Percentiles rank a stretch among this genome's conserved stretches.
These are phyloP conservation scores for Hydropsyche betteni DNA, from an alignment of 2,888 invertebrate species.

Conservation along the genomic window DNA sequence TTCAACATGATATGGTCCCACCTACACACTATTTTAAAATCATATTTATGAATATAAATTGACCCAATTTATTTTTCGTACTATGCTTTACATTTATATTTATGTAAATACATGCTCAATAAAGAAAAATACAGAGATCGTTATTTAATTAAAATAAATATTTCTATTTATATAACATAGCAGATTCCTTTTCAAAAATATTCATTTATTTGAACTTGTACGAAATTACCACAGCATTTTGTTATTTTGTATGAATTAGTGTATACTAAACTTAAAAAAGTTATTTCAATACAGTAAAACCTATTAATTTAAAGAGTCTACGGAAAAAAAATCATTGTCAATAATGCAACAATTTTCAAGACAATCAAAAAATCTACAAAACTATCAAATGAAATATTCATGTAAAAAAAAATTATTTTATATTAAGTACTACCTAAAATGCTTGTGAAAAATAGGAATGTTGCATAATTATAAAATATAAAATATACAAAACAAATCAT, in stretches of 20 bases:
- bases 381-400: too few relatives aligned
- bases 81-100: not conserved
- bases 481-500: constrained; percentile 9
- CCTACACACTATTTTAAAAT: constrained; percentile 35
- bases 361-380: not conserved
- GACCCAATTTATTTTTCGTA: too few relatives aligned
- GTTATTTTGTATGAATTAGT: constrained; percentile 1
- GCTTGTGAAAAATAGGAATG: constrained; percentile 20
- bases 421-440: too few relatives aligned
- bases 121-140: not conserved
- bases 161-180: constrained; percentile 1
- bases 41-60: constrained; percentile 12
- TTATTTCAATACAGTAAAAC: too few relatives aligned
- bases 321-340: not conserved
- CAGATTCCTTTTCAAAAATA: constrained; percentile 11
- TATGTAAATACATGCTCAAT: not conserved
- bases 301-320: too few relatives aligned
- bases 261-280: not conserved
- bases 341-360: constrained; percentile 8
- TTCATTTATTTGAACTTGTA: not conserved
- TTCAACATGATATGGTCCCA: constrained; percentile 49
- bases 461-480: constrained; percentile 16
- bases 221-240: constrained; percentile 24
- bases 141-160: not conserved
- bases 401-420: too few relatives aligned